These are phyloP conservation scores for Arizona elegans DNA, from an alignment of 2,113 vertebrate genomes.

Conservation along the genomic window DNA sequence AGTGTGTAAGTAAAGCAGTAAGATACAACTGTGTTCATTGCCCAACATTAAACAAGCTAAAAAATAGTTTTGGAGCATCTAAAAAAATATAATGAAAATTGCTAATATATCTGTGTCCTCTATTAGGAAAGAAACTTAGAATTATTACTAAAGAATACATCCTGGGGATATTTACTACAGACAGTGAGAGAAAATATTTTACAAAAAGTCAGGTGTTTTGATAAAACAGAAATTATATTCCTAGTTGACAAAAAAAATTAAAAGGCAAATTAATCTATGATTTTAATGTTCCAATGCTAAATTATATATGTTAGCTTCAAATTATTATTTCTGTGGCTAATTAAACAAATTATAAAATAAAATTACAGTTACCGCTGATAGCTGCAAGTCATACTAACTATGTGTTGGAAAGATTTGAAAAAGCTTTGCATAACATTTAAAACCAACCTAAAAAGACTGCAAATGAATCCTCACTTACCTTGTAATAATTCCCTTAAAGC, in stretches of 20 bases:
- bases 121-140: neutral
- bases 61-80: neutral
- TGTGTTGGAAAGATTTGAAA: neutral
- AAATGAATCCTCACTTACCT: neutral
- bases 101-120: neutral
- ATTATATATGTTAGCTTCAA: neutral
- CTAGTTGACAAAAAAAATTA: neutral
- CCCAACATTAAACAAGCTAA: neutral
- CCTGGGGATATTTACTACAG: neutral
- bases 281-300: neutral
- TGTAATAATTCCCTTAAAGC: neutral
- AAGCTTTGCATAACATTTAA: neutral
- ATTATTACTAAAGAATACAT: neutral
- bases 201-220: neutral
- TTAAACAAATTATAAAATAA: neutral
- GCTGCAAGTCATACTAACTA: neutral
- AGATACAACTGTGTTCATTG: neutral
- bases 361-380: neutral
- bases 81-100: neutral
- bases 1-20: neutral
- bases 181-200: neutral
- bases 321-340: neutral
- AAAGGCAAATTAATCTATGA: neutral
- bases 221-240: neutral
- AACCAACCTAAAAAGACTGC: neutral